Conservation (phyloP, 2,888 invertebrate species). For the Drosophila gaucha region DNA sequence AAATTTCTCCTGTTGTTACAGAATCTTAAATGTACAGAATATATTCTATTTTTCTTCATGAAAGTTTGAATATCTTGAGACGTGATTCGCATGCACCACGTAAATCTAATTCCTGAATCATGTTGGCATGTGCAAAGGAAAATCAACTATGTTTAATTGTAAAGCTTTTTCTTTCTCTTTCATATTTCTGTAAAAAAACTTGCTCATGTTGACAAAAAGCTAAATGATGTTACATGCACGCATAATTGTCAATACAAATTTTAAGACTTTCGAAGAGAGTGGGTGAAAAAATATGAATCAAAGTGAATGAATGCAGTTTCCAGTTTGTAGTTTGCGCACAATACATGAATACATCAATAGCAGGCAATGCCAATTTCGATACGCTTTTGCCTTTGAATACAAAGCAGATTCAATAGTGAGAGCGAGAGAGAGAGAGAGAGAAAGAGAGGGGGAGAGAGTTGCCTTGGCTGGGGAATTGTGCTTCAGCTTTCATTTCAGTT, state of each 20-base stretch:
- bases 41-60: no score
- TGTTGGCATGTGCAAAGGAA: no score
- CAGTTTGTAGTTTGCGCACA: slow-evolving; percentile 3
- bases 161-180: no score
- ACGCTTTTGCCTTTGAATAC: slow-evolving; percentile 5
- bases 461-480: background rate
- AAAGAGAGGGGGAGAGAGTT: background rate
- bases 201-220: no score
- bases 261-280: background rate
- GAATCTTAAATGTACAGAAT: no score
- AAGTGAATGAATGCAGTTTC: slow-evolving; percentile 7
- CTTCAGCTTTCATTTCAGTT: slow-evolving; percentile 18
- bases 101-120: no score
- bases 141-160: no score
- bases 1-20: no score
- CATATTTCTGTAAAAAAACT: no score
- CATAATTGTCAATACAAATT: background rate
- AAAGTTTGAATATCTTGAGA: no score
- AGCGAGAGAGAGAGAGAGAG: background rate
- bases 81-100: no score
- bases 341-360: slow-evolving; percentile 18
- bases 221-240: no score
- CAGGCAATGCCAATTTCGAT: slow-evolving; percentile 19
- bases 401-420: slow-evolving; percentile 1
- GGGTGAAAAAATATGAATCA: background rate